Evolutionary conservation across 1,140 invertebrate species (phyloP).

Genomic region (Leptopilina boulardi): DNA sequence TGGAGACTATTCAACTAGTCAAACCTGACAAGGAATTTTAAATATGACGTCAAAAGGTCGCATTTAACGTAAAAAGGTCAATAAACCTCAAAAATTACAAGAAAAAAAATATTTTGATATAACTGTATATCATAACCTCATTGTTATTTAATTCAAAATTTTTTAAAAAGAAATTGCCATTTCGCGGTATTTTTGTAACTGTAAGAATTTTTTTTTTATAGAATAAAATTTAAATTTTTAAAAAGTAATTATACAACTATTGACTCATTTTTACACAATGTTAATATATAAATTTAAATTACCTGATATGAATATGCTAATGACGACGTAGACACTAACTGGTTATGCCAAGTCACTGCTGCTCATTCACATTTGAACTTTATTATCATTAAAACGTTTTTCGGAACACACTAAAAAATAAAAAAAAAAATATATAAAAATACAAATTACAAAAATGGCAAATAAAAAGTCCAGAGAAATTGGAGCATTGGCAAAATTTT

Average conservation of each 20-base stretch:
- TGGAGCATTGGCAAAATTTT: slow-evolving; percentile 59
- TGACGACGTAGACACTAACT: background rate
- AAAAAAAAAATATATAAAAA: background rate
- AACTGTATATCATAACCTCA: background rate
- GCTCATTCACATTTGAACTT: background rate
- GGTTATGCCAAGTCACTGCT: slow-evolving; percentile 7
- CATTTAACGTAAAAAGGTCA: background rate
- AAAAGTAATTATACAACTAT: background rate
- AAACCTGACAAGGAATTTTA: background rate
- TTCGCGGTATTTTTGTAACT: background rate
- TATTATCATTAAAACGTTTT: background rate
- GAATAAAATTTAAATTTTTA: too few species aligned
- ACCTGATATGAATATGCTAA: background rate
- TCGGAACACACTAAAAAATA: background rate
- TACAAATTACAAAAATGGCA: slow-evolving; percentile 39
- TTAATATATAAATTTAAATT: background rate
- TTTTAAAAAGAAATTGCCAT: background rate
- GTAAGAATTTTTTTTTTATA: too few species aligned
- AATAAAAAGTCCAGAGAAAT: slow-evolving; percentile 63
- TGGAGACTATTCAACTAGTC: too few species aligned
- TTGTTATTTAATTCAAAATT: background rate
- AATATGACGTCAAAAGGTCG: background rate
- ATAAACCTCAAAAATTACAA: background rate
- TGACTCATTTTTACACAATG: background rate
- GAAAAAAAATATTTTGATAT: background rate